Conservation (phyloP, 2,113 vertebrate species). For the Rhizomys pruinosus region DNA sequence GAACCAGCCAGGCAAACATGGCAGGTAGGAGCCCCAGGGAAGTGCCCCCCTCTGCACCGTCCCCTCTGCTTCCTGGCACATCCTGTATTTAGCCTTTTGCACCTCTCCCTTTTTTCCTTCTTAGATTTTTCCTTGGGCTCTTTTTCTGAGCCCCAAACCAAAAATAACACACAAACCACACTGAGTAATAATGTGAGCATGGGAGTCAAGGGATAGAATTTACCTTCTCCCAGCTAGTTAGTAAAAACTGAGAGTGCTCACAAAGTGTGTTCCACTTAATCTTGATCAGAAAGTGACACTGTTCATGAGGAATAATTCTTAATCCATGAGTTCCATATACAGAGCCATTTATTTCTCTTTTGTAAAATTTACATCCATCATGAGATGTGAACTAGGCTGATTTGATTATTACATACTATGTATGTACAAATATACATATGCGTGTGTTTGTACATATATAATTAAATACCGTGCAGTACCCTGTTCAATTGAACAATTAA, state of each 20-base stretch:
- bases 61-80: background rate
- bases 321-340: background rate
- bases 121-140: slow-evolving; percentile 1
- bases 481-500: background rate
- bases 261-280: background rate
- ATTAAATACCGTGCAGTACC: background rate
- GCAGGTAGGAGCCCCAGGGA: slow-evolving; percentile 88
- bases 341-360: slow-evolving; percentile 9
- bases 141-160: slow-evolving; percentile 22
- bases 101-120: background rate
- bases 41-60: background rate
- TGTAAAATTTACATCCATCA: slow-evolving; percentile 16
- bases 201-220: background rate
- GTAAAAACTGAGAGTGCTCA: background rate
- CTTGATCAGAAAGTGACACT: background rate
- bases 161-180: background rate
- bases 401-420: background rate
- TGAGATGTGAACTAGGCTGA: background rate
- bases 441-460: background rate
- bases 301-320: background rate
- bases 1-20: slow-evolving; percentile 97
- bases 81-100: background rate
- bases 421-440: background rate
- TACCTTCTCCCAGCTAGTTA: background rate
- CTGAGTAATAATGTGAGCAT: background rate